Conservation (phyloP, 2,888 invertebrate species). For the Acrocera orbiculus region DNA sequence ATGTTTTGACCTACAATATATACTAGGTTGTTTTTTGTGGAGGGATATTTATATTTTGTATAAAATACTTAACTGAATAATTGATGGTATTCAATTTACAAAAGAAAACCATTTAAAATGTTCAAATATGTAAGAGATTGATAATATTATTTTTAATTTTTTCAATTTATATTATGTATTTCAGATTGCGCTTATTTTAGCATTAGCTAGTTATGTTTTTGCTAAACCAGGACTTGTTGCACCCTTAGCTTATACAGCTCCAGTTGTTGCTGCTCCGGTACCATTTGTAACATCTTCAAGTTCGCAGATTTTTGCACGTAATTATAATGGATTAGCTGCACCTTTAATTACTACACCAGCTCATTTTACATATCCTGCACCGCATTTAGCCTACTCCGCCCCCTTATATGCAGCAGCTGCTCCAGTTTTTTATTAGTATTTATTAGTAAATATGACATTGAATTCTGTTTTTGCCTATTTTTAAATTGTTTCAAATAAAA, state of each 20-base stretch:
- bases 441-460: no score
- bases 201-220: conserved; percentile 21
- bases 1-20: no score
- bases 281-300: conserved; percentile 36
- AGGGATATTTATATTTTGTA: no score
- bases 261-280: conserved; percentile 25
- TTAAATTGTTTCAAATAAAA: no score
- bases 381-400: conserved; percentile 1
- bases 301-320: conserved; percentile 40
- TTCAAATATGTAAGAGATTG: conserved; percentile 9
- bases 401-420: conserved; percentile 8
- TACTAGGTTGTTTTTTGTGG: no score
- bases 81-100: neutral
- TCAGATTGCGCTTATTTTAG: conserved; percentile 20
- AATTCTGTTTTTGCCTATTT: no score
- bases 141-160: neutral
- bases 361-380: conserved; percentile 16
- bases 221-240: conserved; percentile 23
- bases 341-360: conserved; percentile 8
- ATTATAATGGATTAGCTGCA: conserved; percentile 38
- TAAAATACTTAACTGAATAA: no score
- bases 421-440: neutral
- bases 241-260: conserved; percentile 22
- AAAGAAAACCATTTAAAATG: conserved; percentile 1
- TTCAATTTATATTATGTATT: neutral